Percentiles rank a stretch among this genome's conserved stretches.
phyloP scores from a whole-genome alignment of 1,140 invertebrate genomes.

The Epicauta chinensis region DNA sequence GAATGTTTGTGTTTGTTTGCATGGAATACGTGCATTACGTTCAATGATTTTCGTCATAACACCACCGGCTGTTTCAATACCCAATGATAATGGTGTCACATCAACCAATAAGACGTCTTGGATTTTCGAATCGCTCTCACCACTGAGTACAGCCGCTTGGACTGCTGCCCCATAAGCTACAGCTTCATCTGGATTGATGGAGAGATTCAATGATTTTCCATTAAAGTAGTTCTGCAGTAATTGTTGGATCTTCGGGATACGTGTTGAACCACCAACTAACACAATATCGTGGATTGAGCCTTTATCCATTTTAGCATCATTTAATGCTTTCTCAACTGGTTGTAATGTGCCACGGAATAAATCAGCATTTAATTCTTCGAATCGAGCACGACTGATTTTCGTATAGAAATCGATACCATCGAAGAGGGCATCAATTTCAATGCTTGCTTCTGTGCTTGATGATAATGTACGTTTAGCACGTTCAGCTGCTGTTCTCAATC shows the following conservation, averaged over 20 bases:
- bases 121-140: conserved; percentile 55
- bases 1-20: no score
- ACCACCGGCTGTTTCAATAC: conserved; percentile 58
- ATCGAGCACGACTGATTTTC: no score
- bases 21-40: no score
- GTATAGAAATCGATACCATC: no score
- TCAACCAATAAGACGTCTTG: conserved; percentile 53
- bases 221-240: conserved; percentile 54
- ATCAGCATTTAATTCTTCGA: conserved; percentile 58
- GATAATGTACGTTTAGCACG: no score
- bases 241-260: conserved; percentile 57
- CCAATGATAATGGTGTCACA: conserved; percentile 46
- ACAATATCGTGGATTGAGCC: conserved; percentile 56
- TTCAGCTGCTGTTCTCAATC: not conserved
- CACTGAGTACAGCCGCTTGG: conserved; percentile 63
- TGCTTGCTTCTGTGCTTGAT: no score
- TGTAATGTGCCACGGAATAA: conserved; percentile 54
- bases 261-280: conserved; percentile 54
- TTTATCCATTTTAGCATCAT: conserved; percentile 65
- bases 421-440: no score
- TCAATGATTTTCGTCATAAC: no score
- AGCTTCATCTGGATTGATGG: conserved; percentile 70
- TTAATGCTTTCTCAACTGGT: conserved; percentile 54
- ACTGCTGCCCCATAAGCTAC: conserved; percentile 70
- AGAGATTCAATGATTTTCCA: conserved; percentile 56